Conservation (phyloP, 2,797 vertebrate genomes). For the Micrastur ruficollis region DNA sequence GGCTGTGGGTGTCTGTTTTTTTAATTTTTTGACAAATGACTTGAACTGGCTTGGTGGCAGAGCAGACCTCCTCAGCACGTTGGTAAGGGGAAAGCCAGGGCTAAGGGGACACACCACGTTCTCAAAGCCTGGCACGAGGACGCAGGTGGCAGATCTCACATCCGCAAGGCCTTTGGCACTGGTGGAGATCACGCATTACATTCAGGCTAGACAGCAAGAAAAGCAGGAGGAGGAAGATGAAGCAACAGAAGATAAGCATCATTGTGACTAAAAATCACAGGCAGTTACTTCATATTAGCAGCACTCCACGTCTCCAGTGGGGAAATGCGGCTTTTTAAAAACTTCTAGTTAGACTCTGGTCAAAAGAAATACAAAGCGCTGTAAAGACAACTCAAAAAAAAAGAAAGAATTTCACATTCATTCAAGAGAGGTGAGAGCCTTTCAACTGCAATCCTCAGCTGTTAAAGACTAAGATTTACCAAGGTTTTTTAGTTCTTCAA, state of each 20-base stretch:
- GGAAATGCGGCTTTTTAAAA: background rate
- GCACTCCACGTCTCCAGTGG: background rate
- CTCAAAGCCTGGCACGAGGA: background rate
- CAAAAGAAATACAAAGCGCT: background rate
- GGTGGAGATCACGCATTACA: background rate
- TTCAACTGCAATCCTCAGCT: background rate
- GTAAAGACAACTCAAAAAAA: background rate
- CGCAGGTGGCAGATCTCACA: background rate
- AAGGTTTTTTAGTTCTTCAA: background rate
- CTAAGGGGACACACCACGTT: background rate
- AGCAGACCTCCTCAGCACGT: background rate
- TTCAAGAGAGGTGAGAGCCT: background rate
- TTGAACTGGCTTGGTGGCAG: background rate
- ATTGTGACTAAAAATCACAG: background rate
- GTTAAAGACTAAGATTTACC: background rate
- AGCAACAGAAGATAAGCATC: background rate
- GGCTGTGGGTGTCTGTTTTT: background rate
- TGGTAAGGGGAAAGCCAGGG: background rate
- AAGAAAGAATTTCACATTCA: background rate
- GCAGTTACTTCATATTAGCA: background rate
- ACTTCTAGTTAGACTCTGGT: background rate
- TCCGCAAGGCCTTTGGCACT: background rate
- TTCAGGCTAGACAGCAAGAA: background rate
- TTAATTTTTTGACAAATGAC: background rate
- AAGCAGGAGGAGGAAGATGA: background rate